Percentiles rank a stretch among this genome's conserved stretches.
Conservation (phyloP, 2,797 vertebrate species). For the Brachymystax lenok region DNA sequence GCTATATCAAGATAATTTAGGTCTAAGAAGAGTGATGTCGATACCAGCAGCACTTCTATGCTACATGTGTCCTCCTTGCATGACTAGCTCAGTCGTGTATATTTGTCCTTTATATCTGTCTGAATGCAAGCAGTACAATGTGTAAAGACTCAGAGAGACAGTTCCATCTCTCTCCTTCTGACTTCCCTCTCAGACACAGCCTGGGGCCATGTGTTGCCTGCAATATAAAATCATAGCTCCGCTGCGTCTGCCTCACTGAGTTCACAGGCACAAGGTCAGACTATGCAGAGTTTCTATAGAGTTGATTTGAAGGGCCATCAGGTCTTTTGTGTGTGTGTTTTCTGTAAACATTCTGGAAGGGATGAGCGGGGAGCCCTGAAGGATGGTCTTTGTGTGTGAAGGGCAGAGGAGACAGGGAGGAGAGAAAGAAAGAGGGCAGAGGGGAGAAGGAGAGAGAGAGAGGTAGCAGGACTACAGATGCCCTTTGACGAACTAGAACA, state of each 20-base stretch:
- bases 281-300: slow-evolving; percentile 45
- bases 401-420: slow-evolving; percentile 29
- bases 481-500: slow-evolving; percentile 42
- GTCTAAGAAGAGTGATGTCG: background rate
- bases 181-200: slow-evolving; percentile 68
- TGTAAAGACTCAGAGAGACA: background rate
- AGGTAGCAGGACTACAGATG: slow-evolving; percentile 40
- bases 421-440: background rate
- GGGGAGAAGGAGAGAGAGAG: too few relatives aligned
- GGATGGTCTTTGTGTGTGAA: slow-evolving; percentile 46
- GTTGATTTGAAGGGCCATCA: slow-evolving; percentile 52
- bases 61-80: background rate
- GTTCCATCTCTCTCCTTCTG: slow-evolving; percentile 32
- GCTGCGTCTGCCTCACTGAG: slow-evolving; percentile 54
- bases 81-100: background rate
- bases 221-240: slow-evolving; percentile 65
- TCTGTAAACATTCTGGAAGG: slow-evolving; percentile 64
- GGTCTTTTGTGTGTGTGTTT: slow-evolving; percentile 59
- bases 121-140: background rate
- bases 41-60: background rate
- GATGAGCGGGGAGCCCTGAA: slow-evolving; percentile 49
- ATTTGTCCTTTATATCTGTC: background rate
- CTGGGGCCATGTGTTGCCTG: slow-evolving; percentile 54
- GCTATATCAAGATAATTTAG: background rate
- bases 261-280: slow-evolving; percentile 55